These are phyloP conservation scores for Euthynnus affinis DNA, from an alignment of 2,797 vertebrate species.

Conservation along the genomic window DNA sequence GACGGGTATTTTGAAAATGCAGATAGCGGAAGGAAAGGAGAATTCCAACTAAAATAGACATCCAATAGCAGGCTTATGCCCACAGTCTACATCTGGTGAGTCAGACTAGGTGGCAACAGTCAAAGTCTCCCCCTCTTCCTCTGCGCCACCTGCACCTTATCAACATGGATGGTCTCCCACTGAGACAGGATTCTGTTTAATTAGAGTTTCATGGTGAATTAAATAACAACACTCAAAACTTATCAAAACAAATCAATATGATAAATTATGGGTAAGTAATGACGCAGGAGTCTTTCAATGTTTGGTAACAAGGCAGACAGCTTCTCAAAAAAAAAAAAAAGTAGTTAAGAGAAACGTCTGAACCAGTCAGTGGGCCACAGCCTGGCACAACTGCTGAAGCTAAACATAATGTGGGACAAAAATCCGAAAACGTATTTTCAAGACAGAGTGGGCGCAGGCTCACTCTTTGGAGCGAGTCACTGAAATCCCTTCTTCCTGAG, in stretches of 20 bases:
- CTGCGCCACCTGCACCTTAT: constrained; percentile 55
- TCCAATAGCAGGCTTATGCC: too few species aligned
- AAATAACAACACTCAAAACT: constrained; percentile 54
- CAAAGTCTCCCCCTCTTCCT: constrained; percentile 26
- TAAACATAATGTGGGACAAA: constrained; percentile 60
- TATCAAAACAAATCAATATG: constrained; percentile 66
- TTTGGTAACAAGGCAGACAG: constrained; percentile 42
- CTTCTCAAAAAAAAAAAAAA: constrained; percentile 11
- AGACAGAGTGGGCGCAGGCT: constrained; percentile 54
- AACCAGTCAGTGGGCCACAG: constrained; percentile 45
- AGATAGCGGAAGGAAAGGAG: too few species aligned
- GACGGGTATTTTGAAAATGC: too few species aligned
- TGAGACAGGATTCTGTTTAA: constrained; percentile 49
- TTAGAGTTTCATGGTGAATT: constrained; percentile 54
- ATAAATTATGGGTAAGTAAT: constrained; percentile 49
- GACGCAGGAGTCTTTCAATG: constrained; percentile 30
- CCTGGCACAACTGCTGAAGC: constrained; percentile 44
- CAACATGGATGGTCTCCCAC: constrained; percentile 47
- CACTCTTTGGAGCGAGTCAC: constrained; percentile 65
- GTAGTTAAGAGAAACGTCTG: constrained; percentile 25
- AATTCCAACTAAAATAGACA: too few species aligned
- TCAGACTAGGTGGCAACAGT: neutral
- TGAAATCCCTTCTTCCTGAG: constrained; percentile 74
- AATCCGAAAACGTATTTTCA: constrained; percentile 69
- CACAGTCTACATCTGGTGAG: too few species aligned